Base-by-base conservation (phyloP, 2,888 invertebrate species). In the Molanna angustata region DNA sequence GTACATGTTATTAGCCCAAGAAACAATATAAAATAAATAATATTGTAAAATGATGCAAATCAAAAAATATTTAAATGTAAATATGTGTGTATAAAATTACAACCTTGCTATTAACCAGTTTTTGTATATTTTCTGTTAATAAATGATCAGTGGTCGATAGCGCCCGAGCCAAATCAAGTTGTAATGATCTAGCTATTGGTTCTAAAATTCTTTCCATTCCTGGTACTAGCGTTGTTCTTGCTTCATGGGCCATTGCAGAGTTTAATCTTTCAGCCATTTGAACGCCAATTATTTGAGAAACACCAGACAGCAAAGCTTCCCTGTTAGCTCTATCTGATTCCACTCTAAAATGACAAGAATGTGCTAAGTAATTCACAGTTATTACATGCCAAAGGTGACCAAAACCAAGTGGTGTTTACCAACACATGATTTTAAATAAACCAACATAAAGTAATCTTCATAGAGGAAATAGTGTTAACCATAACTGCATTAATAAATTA, bases 21-120 rank as follows among this genome's bases (percentile, higher is more conserved):
- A 11, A 11, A 7, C 27, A 27, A 27, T 27, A n/a, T n/a, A 13
- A 14, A 43, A 43, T 21, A 22, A 43, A 16, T n/a, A 2, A 20
- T 21, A 31, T 27, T 32, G 18, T 54, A 17, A 18, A 32, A 35
- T 27, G 45, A 45, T 6, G 31, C 33, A 54, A 27, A 42, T 27
- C 13, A 57, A 44, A 45, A 39, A 53, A 45, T 47, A 27, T 7
- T 7, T 27, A 27, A 27, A 27, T 7, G 6, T 6, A 27, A 27
- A 27, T 27, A 11, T n/a, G 9, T 7, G 9, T 27, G 27, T 19
- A 40, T 40, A 18, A 17, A 14, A 40, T 27, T 41, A 20, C 20
- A 42, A 89, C 90, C 80, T 90, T 88, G 68, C 88, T 90, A 63
- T 80, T 83, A 64, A 90, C 83, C 40, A 92, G 76, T 64, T 91